phyloP scores from a whole-genome alignment of 1,140 invertebrate species.

The Andricus grossulariae region DNA sequence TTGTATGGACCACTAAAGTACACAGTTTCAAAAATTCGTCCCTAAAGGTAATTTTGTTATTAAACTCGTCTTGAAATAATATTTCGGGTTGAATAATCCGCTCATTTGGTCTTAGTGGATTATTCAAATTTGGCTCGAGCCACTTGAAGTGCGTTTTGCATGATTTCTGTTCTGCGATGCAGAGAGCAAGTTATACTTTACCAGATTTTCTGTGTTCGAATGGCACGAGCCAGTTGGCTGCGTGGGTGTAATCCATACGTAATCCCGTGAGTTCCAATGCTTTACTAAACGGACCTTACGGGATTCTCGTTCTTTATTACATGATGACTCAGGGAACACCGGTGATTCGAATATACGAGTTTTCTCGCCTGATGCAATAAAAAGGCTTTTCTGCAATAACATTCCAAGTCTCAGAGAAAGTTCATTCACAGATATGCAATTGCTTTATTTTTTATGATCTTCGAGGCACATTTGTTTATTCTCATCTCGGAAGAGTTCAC shows the following conservation, averaged over 20 bases:
- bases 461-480: neutral
- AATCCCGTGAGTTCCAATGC: constrained; percentile 22
- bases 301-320: constrained; percentile 24
- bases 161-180: neutral
- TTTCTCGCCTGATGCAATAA: constrained; percentile 22
- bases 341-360: constrained; percentile 15
- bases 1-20: too few species aligned
- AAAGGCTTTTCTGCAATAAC: constrained; percentile 3
- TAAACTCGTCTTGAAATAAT: neutral
- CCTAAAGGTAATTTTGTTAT: neutral
- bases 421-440: neutral
- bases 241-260: constrained; percentile 4
- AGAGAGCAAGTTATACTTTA: neutral
- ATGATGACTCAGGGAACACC: constrained; percentile 5
- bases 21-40: too few species aligned
- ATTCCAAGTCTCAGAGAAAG: neutral
- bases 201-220: constrained; percentile 13
- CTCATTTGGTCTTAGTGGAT: neutral
- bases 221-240: constrained; percentile 25
- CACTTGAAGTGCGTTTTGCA: neutral
- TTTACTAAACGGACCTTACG: constrained; percentile 24
- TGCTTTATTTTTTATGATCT: neutral
- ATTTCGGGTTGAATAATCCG: neutral
- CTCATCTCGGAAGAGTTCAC: neutral
- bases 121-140: neutral